Percentiles rank a stretch among this genome's conserved stretches.
phyloP scores from a whole-genome alignment of 2,888 invertebrate species.

The Trichopoda pennipes region DNA sequence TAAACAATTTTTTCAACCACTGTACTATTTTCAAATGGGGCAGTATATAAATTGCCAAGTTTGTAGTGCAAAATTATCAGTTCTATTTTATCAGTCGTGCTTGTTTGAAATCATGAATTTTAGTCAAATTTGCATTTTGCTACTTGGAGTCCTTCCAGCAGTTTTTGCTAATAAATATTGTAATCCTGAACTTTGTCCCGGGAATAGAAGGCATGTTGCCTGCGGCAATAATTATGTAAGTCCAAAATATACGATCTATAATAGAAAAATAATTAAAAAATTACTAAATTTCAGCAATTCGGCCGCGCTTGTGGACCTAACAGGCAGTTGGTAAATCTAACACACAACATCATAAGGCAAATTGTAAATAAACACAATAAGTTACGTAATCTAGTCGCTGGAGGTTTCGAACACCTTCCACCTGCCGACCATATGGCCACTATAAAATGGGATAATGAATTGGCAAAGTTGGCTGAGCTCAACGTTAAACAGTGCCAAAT shows the following conservation, averaged over 20 bases:
- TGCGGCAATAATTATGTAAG: constrained; percentile 70
- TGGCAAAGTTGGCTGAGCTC: constrained; percentile 73
- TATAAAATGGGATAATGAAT: constrained; percentile 74
- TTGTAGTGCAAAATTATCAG: background rate
- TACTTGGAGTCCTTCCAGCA: constrained; percentile 57
- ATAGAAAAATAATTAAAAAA: background rate
- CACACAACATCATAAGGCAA: background rate
- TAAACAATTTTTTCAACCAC: background rate
- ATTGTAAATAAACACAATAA: background rate
- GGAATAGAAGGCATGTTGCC: constrained; percentile 71
- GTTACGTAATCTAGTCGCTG: constrained; percentile 15
- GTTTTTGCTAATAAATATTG: constrained; percentile 21
- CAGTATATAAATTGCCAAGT: background rate
- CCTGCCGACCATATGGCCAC: constrained; percentile 75
- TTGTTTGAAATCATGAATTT: background rate
- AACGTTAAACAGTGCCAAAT: constrained; percentile 73
- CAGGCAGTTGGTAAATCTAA: background rate
- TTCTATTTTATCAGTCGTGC: background rate
- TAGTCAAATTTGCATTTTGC: background rate
- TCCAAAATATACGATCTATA: constrained; percentile 53
- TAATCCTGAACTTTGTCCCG: background rate
- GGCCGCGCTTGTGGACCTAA: background rate
- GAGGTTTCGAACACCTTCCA: constrained; percentile 59
- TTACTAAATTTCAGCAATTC: background rate
- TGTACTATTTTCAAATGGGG: background rate